Evolutionary conservation across 2,888 invertebrate genomes (phyloP), one percentile per base, ranked within the genome.

Genomic region (Tanytarsus gracilentus): DNA sequence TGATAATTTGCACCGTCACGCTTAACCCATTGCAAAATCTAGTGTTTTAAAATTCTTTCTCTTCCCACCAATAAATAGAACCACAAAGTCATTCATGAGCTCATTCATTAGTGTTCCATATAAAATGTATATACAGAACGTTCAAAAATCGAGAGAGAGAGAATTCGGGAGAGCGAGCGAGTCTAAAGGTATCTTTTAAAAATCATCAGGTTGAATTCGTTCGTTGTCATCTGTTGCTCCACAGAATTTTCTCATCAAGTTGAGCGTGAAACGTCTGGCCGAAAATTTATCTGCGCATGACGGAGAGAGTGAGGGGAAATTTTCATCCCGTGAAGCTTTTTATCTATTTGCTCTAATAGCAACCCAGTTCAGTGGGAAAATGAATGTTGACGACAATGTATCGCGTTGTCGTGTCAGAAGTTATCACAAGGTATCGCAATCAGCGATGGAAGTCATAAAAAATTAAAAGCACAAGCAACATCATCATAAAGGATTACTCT

Each of bases 171-270:
- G 5, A 39, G n/a, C 3, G 14, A 40, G 16, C 14, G 21, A 40
- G 40, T 18, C 9, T 9, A 40, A 40, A 40, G 2, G 2, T 21
- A 11, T 40, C 23, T 21, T 18, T 44, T 44, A 23, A n/a, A n/a
- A 55, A 55, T 55, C 55, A 55, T 55, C 55, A 55, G 55, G 55
- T 58, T 23, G 36, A 23, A 23, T 14, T 4, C 23, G 9, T 53
- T 8, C n/a, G 8, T 16, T 58, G 40, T 58, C 58, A 58, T 58
- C 58, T 58, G 58, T 58, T 58, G 58, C 58, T 21, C 29, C 18
- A 16, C 49, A 49, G 27, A 49, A 30, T 50, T 18, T 8, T 51
- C 51, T 51, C 30, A 14, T 11, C 51, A 26, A 39, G 4, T 14
- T 18, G 6, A 14, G 23, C 3, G 14, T 6, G 14, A 33, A 29